Base-by-base conservation (phyloP, 2,888 invertebrate species). In the Boloria selene region DNA sequence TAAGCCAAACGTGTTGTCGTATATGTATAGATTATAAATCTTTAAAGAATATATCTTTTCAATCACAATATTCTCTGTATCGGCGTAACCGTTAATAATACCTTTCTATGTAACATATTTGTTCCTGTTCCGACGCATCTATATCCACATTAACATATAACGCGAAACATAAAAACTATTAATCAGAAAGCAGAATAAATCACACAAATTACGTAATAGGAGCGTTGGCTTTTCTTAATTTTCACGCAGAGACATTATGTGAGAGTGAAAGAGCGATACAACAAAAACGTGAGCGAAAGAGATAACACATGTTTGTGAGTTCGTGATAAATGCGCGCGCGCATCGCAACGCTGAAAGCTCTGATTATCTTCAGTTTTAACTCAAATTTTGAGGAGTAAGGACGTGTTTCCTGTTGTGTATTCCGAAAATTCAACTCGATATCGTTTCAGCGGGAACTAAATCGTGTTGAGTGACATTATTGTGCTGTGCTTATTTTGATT, bases 101-200 rank as follows among this genome's bases (percentile, higher is more conserved):
- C 22, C n/a, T 51, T 62, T 61, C 55, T 56, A 38, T 58, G 38
- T 60, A 69, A 64, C 49, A 49, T 56, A 69, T 64, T 52, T 61
- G 60, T 68, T 47, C 55, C 59, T 60, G 58, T 65, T 66, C 26
- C 53, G 16, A 53, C 42, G 64, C 65, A 68, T 70, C 50, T 64
- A 79, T 75, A 81, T 85, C 83, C 86, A 83, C 80, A 79, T 83
- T 83, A 84, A 83, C 79, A 80, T 83, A 82, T 75, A 79, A 82
- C 85, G 78, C 74, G 79, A 80, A 83, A 83, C 82, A 82, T 79
- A 76, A 79, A 75, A 81, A 83, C 78, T 82, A 88, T 88, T 84
- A 86, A 88, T 88, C 86, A 86, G 81, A 74, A 74, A 77, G 80
- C 80, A 73, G 79, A 83, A 88, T 90, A 89, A 88, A 89, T 90